Conservation (phyloP, 2,797 vertebrate species). For the Rhincodon typus region DNA sequence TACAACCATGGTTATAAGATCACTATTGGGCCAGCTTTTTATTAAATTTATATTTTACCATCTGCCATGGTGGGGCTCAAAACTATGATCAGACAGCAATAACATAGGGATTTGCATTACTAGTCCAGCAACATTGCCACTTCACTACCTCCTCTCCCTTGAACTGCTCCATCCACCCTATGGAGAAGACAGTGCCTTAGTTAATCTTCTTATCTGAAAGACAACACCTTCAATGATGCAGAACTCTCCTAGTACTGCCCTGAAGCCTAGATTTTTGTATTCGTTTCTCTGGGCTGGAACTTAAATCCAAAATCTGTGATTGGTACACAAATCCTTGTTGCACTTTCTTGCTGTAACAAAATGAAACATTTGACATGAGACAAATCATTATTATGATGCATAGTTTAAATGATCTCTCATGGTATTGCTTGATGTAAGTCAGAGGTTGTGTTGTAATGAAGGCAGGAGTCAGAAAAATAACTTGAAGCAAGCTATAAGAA, state of each 20-base stretch:
- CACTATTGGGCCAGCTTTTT: too few relatives aligned
- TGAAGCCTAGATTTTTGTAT: neutral
- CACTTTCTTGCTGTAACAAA: neutral
- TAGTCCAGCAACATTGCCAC: too few relatives aligned
- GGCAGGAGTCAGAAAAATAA: neutral
- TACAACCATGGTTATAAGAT: too few relatives aligned
- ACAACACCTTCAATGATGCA: neutral
- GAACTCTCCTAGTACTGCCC: neutral
- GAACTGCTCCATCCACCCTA: neutral
- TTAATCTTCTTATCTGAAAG: too few relatives aligned
- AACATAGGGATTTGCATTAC: too few relatives aligned
- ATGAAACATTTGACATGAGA: neutral
- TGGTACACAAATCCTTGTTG: neutral
- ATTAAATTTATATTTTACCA: too few relatives aligned
- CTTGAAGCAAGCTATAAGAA: neutral
- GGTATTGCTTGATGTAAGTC: neutral
- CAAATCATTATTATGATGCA: neutral
- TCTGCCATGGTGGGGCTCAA: too few relatives aligned
- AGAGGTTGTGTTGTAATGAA: neutral
- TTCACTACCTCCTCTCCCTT: too few relatives aligned
- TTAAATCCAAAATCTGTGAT: neutral
- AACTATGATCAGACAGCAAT: too few relatives aligned
- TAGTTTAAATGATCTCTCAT: neutral
- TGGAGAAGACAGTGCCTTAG: neutral
- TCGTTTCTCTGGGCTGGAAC: neutral